Base-by-base conservation (phyloP, 2,888 invertebrate genomes). In the Camptogramma bilineatum region DNA sequence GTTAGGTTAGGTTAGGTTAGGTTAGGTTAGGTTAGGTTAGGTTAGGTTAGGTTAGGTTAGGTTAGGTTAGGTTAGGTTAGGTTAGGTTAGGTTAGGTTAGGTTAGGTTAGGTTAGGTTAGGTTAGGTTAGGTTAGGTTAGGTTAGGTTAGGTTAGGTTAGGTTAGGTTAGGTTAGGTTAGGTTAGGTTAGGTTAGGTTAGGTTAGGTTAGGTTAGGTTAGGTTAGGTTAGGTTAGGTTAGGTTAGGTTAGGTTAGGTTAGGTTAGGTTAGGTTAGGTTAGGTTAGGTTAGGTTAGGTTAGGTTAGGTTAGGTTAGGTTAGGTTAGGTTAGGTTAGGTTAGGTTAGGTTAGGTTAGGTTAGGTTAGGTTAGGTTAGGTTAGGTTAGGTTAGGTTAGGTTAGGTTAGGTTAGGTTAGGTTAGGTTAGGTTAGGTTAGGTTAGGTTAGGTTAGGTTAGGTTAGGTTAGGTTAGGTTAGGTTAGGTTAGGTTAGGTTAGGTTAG, bases 1-100 rank as follows among this genome's bases (percentile, higher is more conserved):
- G 34, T 34, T 34, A 34, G 34, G 34, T 34, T 34, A 34, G 34
- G 34, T 34, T 34, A 34, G 34, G 34, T 34, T 34, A 34, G 34
- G 34, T 34, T 34, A 34, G 34, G 34, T 34, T 34, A 34, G 34
- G 34, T 34, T 34, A 34, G 34, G 34, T 34, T 34, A 34, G 34
- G 34, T 34, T 34, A 34, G 34, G 34, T 34, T 34, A 34, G 34
- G 34, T 34, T 34, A 34, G 34, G 34, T 34, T 34, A 34, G 34
- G 34, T 34, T 34, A 34, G 34, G 34, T 34, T 34, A 34, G 34
- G 34, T 34, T 34, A 34, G 34, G 34, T 34, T 34, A 34, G 34
- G 34, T 34, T 34, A 34, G 34, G 34, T 34, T 34, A 34, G 34
- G 34, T 34, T 34, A 34, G 34, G 34, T 34, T 34, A 34, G 34